Percentiles rank a stretch among this genome's conserved stretches.
These are phyloP conservation scores for Petrocephalus microphthalmus DNA, from an alignment of 2,113 vertebrate genomes.

Conservation along the genomic window DNA sequence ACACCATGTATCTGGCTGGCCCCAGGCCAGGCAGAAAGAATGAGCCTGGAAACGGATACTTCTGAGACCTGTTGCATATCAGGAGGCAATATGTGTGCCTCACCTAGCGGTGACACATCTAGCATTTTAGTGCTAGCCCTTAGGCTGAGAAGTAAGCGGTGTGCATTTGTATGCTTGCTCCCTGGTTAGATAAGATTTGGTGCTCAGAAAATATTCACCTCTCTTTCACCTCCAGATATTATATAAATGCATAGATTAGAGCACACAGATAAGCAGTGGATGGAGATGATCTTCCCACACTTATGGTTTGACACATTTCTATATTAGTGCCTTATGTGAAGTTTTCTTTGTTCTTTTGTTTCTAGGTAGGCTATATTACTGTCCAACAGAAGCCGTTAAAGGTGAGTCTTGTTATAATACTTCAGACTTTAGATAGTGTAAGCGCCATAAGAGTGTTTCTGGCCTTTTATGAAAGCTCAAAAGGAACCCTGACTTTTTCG, in stretches of 20 bases:
- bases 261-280: not conserved
- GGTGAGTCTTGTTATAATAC: constrained; percentile 48
- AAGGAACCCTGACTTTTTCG: not conserved
- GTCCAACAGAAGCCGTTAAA: constrained; percentile 51
- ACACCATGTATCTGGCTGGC: not conserved
- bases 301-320: not conserved
- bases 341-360: constrained; percentile 36
- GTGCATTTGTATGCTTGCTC: not conserved
- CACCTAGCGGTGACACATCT: not conserved
- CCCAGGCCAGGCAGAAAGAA: not conserved
- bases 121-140: not conserved
- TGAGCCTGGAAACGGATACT: not conserved
- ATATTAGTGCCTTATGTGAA: not conserved
- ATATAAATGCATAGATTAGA: not conserved
- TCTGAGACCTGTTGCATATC: not conserved
- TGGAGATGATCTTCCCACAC: not conserved
- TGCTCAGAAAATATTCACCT: not conserved
- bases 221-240: not conserved
- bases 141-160: not conserved
- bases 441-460: not conserved
- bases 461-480: not conserved
- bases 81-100: not conserved
- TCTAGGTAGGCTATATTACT: constrained; percentile 51
- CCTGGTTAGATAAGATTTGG: not conserved
- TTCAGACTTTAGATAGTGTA: not conserved